phyloP scores from a whole-genome alignment of 2,113 vertebrate species.

The Himantopus leucocephalus region DNA sequence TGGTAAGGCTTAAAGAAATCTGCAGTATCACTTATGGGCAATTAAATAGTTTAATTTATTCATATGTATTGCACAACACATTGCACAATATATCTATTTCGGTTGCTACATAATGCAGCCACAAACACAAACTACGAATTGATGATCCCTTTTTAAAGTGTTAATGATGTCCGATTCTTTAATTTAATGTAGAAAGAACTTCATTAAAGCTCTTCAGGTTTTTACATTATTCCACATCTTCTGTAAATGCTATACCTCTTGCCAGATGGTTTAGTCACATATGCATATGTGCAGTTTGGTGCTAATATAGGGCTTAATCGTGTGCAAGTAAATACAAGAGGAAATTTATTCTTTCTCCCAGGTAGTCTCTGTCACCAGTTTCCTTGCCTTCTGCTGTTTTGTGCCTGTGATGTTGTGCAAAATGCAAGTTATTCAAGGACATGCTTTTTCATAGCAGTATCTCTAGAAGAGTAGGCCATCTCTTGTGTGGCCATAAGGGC shows the following conservation, averaged over 20 bases:
- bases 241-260: not conserved
- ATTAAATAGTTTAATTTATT: not conserved
- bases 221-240: not conserved
- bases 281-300: accelerated
- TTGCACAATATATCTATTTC: not conserved
- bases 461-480: not conserved
- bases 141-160: not conserved
- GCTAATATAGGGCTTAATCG: not conserved
- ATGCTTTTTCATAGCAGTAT: not conserved
- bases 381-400: not conserved
- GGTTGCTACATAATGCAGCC: not conserved
- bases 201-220: not conserved
- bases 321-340: not conserved
- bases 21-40: not conserved
- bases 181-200: not conserved
- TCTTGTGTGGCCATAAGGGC: not conserved
- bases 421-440: not conserved
- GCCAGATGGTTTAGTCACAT: not conserved
- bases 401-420: not conserved
- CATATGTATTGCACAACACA: not conserved
- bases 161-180: not conserved
- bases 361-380: not conserved
- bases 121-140: not conserved
- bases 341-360: not conserved
- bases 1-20: not conserved